These are phyloP conservation scores for Rattus norvegicus DNA, from an alignment of 2,113 vertebrate genomes.

Conservation along the genomic window DNA sequence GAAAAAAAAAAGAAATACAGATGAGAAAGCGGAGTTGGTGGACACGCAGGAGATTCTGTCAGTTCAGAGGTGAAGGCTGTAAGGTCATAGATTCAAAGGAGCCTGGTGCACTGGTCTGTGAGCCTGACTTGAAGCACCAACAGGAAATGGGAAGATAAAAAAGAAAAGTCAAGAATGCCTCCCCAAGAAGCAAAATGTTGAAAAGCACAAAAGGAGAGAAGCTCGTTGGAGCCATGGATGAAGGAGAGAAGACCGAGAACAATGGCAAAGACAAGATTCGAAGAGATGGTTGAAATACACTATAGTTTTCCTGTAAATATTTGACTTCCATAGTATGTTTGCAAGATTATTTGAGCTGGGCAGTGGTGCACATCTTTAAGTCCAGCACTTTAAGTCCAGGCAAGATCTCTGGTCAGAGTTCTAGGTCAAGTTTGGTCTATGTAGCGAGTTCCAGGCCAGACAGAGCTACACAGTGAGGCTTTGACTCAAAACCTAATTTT, in stretches of 20 bases:
- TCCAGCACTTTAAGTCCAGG: not conserved
- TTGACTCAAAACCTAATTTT: not conserved
- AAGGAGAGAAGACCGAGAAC: not conserved
- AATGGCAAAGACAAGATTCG: not conserved
- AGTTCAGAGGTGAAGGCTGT: not conserved
- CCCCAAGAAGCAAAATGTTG: not conserved
- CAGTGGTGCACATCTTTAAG: not conserved
- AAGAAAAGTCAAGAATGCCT: slow-evolving; percentile 3
- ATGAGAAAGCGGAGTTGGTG: not conserved
- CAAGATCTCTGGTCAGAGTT: not conserved
- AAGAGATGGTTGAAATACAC: not conserved
- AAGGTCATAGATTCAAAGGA: not conserved
- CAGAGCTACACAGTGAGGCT: not conserved
- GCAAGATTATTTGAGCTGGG: not conserved
- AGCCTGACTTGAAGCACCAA: not conserved
- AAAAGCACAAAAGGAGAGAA: not conserved
- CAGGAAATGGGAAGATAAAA: not conserved
- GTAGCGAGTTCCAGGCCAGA: not conserved
- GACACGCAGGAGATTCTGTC: no score
- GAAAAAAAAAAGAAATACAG: no score
- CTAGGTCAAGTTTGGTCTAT: not conserved
- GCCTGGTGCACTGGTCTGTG: not conserved
- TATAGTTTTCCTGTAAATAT: not conserved
- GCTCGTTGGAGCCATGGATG: not conserved
- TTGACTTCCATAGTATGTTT: not conserved